Conservation (phyloP, 2,888 invertebrate genomes). For the Lasioglossum pauxillum region DNA sequence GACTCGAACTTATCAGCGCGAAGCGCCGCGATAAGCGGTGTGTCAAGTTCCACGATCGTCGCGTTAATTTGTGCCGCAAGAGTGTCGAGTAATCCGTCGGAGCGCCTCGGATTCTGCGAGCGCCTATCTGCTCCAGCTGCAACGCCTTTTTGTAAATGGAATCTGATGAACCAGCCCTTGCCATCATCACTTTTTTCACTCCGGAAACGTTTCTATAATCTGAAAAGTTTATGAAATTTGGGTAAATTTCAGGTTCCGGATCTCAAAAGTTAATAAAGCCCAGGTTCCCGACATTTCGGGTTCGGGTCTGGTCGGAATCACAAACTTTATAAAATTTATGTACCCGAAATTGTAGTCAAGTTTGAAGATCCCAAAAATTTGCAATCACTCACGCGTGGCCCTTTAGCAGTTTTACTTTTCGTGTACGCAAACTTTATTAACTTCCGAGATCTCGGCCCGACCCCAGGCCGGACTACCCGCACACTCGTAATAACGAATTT, state of each 20-base stretch:
- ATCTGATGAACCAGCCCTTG: neutral
- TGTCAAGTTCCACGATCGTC: slow-evolving; percentile 36
- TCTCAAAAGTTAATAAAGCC: no score
- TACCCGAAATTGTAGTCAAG: neutral
- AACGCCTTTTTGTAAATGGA: neutral
- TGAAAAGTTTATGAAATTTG: neutral
- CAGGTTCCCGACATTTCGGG: neutral
- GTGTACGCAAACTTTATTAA: neutral
- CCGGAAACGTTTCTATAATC: neutral
- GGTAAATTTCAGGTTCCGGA: no score
- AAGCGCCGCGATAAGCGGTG: slow-evolving; percentile 13
- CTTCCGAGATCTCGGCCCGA: neutral
- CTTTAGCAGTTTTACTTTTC: neutral
- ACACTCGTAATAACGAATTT: neutral
- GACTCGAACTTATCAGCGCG: slow-evolving; percentile 50
- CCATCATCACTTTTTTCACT: neutral
- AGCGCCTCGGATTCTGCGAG: neutral
- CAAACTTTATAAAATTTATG: no score
- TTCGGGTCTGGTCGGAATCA: neutral
- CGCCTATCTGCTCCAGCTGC: neutral
- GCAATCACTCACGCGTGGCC: no score
- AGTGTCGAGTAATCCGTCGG: slow-evolving; percentile 6
- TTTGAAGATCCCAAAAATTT: neutral
- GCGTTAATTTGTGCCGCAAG: slow-evolving; percentile 41
- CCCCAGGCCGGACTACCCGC: no score